Evolutionary conservation across 2,888 invertebrate species (phyloP), one percentile per base, ranked within the genome.

Genomic region (Hyposoter didymator): DNA sequence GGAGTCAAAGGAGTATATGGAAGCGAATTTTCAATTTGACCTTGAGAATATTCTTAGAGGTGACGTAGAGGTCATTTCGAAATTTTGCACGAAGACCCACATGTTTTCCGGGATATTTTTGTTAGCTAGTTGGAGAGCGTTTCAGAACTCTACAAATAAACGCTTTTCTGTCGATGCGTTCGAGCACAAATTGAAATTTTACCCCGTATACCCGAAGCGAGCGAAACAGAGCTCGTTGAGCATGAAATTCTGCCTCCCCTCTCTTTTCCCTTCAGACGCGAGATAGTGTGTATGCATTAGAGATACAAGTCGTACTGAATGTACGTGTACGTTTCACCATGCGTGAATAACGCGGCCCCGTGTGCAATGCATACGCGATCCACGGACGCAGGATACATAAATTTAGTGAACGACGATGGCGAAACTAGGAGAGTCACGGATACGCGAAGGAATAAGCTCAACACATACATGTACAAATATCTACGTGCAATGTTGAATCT

Each of bases 371-470:
- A 88, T 87, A 82, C 82, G 82, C 87, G 84, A 84, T 86, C 72
- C 82, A 69, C 84, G 87, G 73, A 83, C 78, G 75, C 86, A 89
- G 90, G 90, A 91, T 90, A 90, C 91, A 90, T 92, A 91, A 92
- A 92, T 91, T 90, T 89, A 82, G 78, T 73, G 87, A 85, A 81
- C 89, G 88, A 88, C 78, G 87, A 84, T 82, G 84, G 81, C 73
- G 69, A 80, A 87, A 86, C 87, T 87, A 83, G 88, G 79, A 87
- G 85, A 87, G 83, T 85, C 84, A 86, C 81, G 35, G 47, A 87
- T 89, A 90, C 89, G 89, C 89, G 90, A 67, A 72, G 32, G 79
- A 76, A 64, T 75, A 72, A 52, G n/a, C 64, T 19, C 22, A 45
- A 45, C 22, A 55, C 12, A 59, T 14, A 59, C 28, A 59, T 14